Evolutionary conservation across 2,113 vertebrate genomes (phyloP), one percentile per base, ranked within the genome.

Genomic region (Burhinus oedicnemus): DNA sequence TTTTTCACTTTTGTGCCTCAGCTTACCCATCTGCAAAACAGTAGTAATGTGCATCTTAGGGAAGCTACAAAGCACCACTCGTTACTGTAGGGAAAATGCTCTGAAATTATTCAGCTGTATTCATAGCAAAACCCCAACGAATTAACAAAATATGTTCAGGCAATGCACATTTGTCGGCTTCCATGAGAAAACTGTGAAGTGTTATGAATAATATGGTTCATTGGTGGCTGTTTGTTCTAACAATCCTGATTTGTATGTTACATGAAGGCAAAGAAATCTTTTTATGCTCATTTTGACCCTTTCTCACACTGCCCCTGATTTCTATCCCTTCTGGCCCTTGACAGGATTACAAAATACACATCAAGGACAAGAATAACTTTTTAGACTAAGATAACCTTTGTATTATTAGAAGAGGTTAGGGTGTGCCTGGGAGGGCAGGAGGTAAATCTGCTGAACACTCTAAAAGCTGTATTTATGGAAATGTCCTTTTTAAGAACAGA

Each of bases 81-180:
- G 77, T 87, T 89, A 90, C 74, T 89, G 66, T 71, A 91, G 90
- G 62, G 75, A 95, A 96, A 97, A 90, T 19, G 65, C 72, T 90
- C 60, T 77, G 61, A 92, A 83, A 89, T 95, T 93, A 91, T 95
- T 96, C 93, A 96, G 83, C 92, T 90, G 60, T 88, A 93, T 95
- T 94, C 87, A 94, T 85, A 95, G 84, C 58, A 96, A 90, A 82
- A 86, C 57, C 8, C 34, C 65, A 78, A 96, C 1, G 15, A 97
- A 87, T 96, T 97, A 97, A 96, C 90, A 93, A 97, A 97, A 96
- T 95, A 93, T 95, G 94, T 95, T 96, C 90, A 97, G 89, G 89
- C 94, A 97, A 88, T 58, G 87, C 93, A 90, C 93, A 87, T 96
- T 97, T 97, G 91, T 94, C 36, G 82, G 84, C 87, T 93, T 97